Percentiles rank a stretch among this genome's conserved stretches.
Evolutionary conservation across 2,888 invertebrate species (phyloP).

Genomic region (Encarsia formosa): DNA sequence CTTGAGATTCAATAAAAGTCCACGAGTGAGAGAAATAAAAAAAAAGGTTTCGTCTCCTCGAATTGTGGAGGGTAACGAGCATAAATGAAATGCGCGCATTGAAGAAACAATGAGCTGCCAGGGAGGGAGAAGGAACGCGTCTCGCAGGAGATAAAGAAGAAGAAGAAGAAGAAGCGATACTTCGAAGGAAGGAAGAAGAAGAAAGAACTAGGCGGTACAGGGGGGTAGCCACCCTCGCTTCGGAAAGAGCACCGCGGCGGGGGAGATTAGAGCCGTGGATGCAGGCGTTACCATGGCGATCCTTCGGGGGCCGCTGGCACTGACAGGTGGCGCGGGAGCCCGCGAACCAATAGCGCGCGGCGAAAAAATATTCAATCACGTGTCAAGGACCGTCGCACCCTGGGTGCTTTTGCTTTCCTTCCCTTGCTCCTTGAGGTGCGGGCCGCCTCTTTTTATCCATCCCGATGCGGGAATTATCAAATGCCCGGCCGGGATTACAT

Average conservation of each 20-base stretch:
- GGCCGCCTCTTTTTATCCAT: constrained; percentile 20
- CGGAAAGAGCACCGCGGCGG: constrained; percentile 23
- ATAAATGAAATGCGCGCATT: constrained; percentile 18
- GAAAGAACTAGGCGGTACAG: constrained; percentile 4
- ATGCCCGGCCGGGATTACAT: constrained; percentile 47
- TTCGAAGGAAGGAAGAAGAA: background rate
- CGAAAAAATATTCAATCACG: constrained; percentile 52
- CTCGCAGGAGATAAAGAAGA: constrained; percentile 18
- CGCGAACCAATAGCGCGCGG: constrained; percentile 49
- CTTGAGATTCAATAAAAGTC: constrained; percentile 46
- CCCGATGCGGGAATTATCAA: constrained; percentile 47
- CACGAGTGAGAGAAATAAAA: no score
- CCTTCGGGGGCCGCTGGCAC: no score
- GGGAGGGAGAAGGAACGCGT: constrained; percentile 13
- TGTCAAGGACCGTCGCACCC: constrained; percentile 43
- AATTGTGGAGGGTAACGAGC: no score
- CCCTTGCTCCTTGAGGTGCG: constrained; percentile 12
- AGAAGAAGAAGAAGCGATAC: constrained; percentile 30
- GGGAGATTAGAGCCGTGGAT: constrained; percentile 25
- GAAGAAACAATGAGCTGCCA: constrained; percentile 13
- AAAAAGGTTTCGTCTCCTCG: no score
- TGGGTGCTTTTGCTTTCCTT: background rate
- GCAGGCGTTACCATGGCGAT: constrained; percentile 51
- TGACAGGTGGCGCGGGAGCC: constrained; percentile 44
- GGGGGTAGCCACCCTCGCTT: constrained; percentile 21